phyloP scores from a whole-genome alignment of 2,113 vertebrate species.

The Bombycilla garrulus region DNA sequence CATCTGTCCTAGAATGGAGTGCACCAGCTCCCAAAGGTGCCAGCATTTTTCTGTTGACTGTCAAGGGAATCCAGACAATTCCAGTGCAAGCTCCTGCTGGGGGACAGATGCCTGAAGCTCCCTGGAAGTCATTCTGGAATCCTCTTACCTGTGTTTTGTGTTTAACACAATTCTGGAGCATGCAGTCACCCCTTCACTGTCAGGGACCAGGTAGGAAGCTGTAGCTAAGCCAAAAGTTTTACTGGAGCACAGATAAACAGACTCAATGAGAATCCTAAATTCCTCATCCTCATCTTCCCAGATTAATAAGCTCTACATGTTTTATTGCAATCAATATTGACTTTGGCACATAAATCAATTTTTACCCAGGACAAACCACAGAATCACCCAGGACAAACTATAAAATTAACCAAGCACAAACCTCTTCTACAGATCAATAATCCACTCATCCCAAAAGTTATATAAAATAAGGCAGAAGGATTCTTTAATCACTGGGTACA shows the following conservation, averaged over 20 bases:
- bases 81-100: background rate
- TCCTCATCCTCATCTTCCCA: background rate
- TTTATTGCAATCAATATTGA: background rate
- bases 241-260: background rate
- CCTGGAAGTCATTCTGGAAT: background rate
- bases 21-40: background rate
- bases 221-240: background rate
- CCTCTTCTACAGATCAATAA: background rate
- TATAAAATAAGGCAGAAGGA: background rate
- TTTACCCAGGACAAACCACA: background rate
- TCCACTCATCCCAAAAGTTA: background rate
- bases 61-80: background rate
- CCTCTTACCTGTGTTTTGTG: background rate
- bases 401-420: conserved; percentile 6
- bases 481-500: background rate
- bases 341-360: background rate
- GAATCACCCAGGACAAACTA: background rate
- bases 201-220: background rate
- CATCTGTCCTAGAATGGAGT: background rate
- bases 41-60: background rate
- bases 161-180: background rate
- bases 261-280: background rate
- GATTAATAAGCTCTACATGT: background rate
- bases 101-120: background rate
- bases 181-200: background rate